phyloP scores from a whole-genome alignment of 2,888 invertebrate genomes.

The Brachycybe producta region DNA sequence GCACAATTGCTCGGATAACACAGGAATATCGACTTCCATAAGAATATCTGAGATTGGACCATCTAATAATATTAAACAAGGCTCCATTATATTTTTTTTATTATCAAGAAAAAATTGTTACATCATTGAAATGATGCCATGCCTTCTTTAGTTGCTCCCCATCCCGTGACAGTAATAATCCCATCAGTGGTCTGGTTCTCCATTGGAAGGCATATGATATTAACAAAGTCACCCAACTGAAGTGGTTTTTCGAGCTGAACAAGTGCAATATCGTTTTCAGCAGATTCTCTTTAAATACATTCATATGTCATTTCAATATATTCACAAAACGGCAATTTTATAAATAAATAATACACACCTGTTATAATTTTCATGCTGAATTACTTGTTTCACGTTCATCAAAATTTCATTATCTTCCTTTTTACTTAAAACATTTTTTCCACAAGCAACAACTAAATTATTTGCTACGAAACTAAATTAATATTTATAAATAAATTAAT shows the following conservation, averaged over 20 bases:
- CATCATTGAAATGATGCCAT: background rate
- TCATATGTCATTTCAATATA: background rate
- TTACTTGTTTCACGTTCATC: background rate
- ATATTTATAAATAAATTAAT: background rate
- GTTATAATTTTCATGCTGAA: slow-evolving; percentile 4
- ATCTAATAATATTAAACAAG: slow-evolving; percentile 4
- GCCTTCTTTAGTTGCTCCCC: slow-evolving; percentile 5
- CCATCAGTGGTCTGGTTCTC: background rate
- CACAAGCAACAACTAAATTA: background rate
- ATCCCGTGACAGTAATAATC: slow-evolving; percentile 7
- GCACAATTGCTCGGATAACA: background rate
- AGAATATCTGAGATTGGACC: slow-evolving; percentile 6
- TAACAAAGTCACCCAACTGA: background rate
- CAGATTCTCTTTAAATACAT: background rate
- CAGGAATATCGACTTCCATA: slow-evolving; percentile 12
- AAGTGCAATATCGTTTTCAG: slow-evolving; percentile 10
- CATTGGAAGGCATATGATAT: slow-evolving; percentile 2
- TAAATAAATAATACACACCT: background rate
- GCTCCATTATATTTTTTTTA: background rate
- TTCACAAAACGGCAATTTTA: background rate
- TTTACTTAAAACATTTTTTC: background rate
- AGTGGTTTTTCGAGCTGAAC: background rate
- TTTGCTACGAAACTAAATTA: background rate
- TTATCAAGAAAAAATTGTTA: background rate
- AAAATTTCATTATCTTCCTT: background rate